These are phyloP conservation scores for Columbina picui DNA, from an alignment of 2,113 vertebrate species.

Conservation along the genomic window DNA sequence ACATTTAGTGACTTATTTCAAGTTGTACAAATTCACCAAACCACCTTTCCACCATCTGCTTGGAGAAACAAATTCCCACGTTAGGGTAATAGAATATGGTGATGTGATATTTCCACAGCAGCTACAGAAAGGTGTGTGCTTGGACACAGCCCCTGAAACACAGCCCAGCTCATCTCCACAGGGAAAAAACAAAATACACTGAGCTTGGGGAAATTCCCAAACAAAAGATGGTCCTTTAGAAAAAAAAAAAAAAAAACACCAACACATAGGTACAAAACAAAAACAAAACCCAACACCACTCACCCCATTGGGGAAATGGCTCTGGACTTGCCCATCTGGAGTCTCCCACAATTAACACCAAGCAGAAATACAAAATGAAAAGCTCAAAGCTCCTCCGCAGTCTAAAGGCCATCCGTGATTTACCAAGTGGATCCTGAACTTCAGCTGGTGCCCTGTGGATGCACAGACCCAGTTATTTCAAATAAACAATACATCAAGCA, in stretches of 20 bases:
- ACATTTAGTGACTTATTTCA: background rate
- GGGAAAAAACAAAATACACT: background rate
- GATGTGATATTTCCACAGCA: background rate
- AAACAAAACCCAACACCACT: background rate
- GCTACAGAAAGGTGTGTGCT: background rate
- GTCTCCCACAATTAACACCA: background rate
- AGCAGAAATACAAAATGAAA: background rate
- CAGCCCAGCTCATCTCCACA: rapidly evolving
- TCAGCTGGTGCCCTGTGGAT: background rate
- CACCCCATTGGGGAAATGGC: rapidly evolving
- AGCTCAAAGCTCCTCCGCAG: background rate
- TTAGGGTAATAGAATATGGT: background rate
- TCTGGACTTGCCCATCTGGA: background rate
- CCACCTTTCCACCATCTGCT: background rate
- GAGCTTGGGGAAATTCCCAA: background rate
- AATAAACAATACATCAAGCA: background rate
- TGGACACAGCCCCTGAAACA: background rate
- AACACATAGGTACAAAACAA: no score
- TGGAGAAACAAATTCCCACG: background rate
- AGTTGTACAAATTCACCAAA: background rate
- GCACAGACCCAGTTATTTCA: background rate
- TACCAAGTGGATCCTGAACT: background rate
- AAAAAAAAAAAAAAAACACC: no score
- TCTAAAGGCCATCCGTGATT: background rate
- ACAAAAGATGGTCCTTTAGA: background rate